Evolutionary conservation across 2,113 vertebrate genomes (phyloP).

Genomic region (Echinops telfairi): DNA sequence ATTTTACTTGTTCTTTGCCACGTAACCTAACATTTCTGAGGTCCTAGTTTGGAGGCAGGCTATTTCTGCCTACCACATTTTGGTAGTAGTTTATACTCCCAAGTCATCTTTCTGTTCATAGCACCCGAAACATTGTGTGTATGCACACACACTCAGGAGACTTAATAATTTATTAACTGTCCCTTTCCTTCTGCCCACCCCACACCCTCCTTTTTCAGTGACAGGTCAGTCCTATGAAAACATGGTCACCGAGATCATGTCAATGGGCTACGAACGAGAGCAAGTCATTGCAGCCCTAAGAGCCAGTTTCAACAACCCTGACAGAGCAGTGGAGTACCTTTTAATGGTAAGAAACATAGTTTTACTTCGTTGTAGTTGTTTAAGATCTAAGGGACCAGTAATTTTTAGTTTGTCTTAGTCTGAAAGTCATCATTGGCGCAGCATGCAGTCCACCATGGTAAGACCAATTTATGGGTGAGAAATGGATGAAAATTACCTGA

Average conservation of each 20-base stretch:
- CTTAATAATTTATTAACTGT: constrained; percentile 52
- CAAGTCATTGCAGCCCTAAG: constrained; percentile 95
- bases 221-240: constrained; percentile 97
- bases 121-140: neutral
- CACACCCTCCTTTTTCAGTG: constrained; percentile 85
- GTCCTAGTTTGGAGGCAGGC: too few species aligned
- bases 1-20: neutral
- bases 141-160: neutral
- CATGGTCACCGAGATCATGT: constrained; percentile 99
- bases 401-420: neutral
- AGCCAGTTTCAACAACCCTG: constrained; percentile 98
- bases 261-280: constrained; percentile 97
- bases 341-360: constrained; percentile 90
- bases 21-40: neutral
- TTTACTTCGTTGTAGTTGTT: constrained; percentile 47
- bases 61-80: neutral
- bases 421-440: neutral
- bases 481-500: neutral
- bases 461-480: neutral
- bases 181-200: neutral
- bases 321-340: constrained; percentile 97
- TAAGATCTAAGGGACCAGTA: neutral
- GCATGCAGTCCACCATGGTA: neutral
- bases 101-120: neutral
- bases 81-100: constrained; percentile 28